Evolutionary conservation across 1,140 invertebrate genomes (phyloP), one percentile per base, ranked within the genome.

Genomic region (Elymnias hypermnestra): DNA sequence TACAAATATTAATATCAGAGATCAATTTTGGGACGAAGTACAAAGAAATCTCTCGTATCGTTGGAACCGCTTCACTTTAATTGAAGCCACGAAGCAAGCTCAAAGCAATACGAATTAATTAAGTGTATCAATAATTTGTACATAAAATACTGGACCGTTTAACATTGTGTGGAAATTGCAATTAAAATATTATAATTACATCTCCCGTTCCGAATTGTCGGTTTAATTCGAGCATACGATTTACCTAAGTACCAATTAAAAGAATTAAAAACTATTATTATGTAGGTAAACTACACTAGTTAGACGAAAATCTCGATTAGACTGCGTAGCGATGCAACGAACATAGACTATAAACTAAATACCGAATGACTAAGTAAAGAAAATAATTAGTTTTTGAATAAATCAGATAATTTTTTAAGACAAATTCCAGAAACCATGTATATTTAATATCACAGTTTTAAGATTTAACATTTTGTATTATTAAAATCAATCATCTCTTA

Each of bases 141-240:
- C 49, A 57, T 28, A 57, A 57, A 47, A 57, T 57, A 57, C 49
- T 57, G 42, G 38, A 56, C 39, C 23, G 46, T 43, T 47, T 38
- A 41, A 56, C 53, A 36, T 45, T n/a, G 40, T 51, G 54, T 51
- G 58, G 39, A 43, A 43, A 29, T 28, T 8, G 29, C 25, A 50
- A 43, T 15, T 37, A 28, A 22, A 9, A 8, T 8, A 25, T 14
- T 35, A 21, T 15, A 40, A 22, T 21, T 3, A n/a, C 14, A 5
- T 2, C 17, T 15, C 33, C 19, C 33, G 17, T 5, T 36, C n/a
- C 33, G 33, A 36, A 19, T 36, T 36, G 18, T 33, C 29, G 29
- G 29, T 1, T 29, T 12, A 9, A 6, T 12, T 12, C 9, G 7
- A 5, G 4, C 26, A 8, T 2, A 17, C 14, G 31, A 33, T 15